Evolutionary conservation across 2,888 invertebrate genomes (phyloP), one percentile per base, ranked within the genome.

Genomic region (Chrysomela aeneicollis): DNA sequence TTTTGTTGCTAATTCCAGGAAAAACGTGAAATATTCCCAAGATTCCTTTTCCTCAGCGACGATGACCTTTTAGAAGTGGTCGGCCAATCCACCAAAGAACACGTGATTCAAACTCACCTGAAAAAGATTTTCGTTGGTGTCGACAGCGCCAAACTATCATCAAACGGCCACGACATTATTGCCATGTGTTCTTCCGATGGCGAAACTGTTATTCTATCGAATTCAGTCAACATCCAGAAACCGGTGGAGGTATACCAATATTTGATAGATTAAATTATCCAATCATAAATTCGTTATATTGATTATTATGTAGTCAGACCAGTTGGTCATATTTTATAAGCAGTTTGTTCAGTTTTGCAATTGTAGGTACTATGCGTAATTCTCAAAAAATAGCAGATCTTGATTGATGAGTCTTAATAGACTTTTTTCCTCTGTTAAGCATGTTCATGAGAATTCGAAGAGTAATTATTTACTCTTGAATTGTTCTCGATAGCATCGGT

Each of bases 11-110:
- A 22, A 50, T 76, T 78, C 50, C 82, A 97, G 94, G 95, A 95
- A 74, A 99, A 98, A 83, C 88, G 99, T 46, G 90, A 92, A 0
- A 87, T 90, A 54, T 99, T 99, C 84, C 97, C 99, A 6, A 87
- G 99, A 64, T 93, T 99, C 75, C 96, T 98, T 80, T 99, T 99
- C 81, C 86, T 99, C 69, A 97, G 97, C 65, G 98, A 99, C 79
- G 99, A 99, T 78, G 99, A 99, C 82, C 86, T 99, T 60, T 84
- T 99, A 63, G 98, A 99, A 85, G 89, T 99, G 67, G 87, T 99
- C 10, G 97, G 97, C 0, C 97, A 97, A 83, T 92, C 95, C 0
- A 90, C 93, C 0, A 95, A 95, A 74, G 93, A 93, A 66, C 87
- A 88, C 53, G 92, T 97, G 2, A 94, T 99, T 81, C 96, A 98